Evolutionary conservation across 2,888 invertebrate genomes (phyloP).

Genomic region (Lasioglossum figueresi): DNA sequence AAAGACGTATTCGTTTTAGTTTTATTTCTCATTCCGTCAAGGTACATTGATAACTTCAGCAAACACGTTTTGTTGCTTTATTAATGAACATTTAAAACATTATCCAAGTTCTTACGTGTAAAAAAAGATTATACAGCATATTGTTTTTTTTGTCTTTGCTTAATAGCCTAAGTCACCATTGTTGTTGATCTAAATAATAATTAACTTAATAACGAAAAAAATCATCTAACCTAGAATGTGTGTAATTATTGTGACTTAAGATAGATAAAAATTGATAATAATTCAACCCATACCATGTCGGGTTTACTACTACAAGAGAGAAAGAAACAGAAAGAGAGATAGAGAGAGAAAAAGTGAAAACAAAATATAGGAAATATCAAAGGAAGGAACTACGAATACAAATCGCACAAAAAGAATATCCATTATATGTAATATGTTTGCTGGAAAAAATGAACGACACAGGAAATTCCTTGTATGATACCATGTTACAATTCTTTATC

Average conservation of each 20-base stretch:
- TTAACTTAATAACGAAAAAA: slow-evolving; percentile 65
- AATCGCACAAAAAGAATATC: slow-evolving; percentile 63
- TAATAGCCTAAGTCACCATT: slow-evolving; percentile 69
- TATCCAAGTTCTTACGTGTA: slow-evolving; percentile 76
- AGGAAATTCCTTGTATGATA: slow-evolving; percentile 66
- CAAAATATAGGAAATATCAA: slow-evolving; percentile 37
- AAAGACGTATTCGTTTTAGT: slow-evolving; percentile 52
- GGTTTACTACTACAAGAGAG: slow-evolving; percentile 41
- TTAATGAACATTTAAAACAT: slow-evolving; percentile 79
- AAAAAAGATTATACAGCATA: slow-evolving; percentile 78
- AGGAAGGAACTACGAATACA: slow-evolving; percentile 57
- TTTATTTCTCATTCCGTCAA: slow-evolving; percentile 67
- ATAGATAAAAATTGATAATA: slow-evolving; percentile 48
- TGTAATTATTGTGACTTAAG: slow-evolving; percentile 63
- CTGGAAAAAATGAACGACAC: slow-evolving; percentile 57
- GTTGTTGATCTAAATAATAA: slow-evolving; percentile 64
- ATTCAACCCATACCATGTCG: slow-evolving; percentile 40
- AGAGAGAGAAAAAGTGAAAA: neutral
- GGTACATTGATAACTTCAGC: slow-evolving; percentile 73
- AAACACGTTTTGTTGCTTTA: slow-evolving; percentile 76
- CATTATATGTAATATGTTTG: slow-evolving; percentile 35
- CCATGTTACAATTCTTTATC: slow-evolving; percentile 59
- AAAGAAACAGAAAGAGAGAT: neutral
- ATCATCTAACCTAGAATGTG: slow-evolving; percentile 64
- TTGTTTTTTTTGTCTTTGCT: slow-evolving; percentile 23